Base-by-base conservation (phyloP, 2,797 vertebrate species). In the Pseudochaenichthys georgianus region DNA sequence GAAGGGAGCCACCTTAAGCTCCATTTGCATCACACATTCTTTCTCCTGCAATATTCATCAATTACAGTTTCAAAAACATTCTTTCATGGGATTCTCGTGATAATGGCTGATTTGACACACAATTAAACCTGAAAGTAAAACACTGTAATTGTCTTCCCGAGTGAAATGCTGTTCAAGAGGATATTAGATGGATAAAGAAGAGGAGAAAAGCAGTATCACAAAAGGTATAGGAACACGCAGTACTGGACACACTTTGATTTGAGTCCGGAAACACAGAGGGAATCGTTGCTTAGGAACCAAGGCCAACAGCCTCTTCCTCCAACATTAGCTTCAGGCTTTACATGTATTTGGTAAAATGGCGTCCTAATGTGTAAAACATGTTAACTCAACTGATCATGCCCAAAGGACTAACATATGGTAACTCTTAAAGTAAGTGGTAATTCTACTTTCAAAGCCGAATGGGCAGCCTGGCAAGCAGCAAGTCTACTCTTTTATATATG, bases 401-500 rank as follows among this genome's bases (percentile, higher is more conserved):
- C 5, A 47, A 15, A 51, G 48, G 47, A 80, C 61, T 53, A 55
- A 43, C 64, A 70, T n/a, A 68, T 58, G 69, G 58, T 17, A 78
- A 82, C 55, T 61, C 46, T 64, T 73, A 54, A 80, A 77, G 46
- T 70, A 60, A 70, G 52, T 54, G 59, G 2, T 74, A 46, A 74
- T 69, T 80, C 58, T 58, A 58, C 61, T 64, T 79, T 51, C 67
- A 48, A 45, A 68, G 60, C 70, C 73, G 51, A 42, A 42, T 68
- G 2, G 12, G 61, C 43, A 43, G 63, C 48, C 47, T 68, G 13
- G 17, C 59, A 73, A 80, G 68, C 75, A 69, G 73, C 67, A 70
- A 71, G 64, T 71, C 28, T 59, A 23, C 70, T 87, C 60, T 54
- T 46, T 87, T 80, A 85, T 85, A 88, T 76, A 89, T 87, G 85